Percentiles rank a stretch among this genome's conserved stretches.
These are phyloP conservation scores for Pelosia muscerda DNA, from an alignment of 2,888 invertebrate genomes.

Conservation along the genomic window DNA sequence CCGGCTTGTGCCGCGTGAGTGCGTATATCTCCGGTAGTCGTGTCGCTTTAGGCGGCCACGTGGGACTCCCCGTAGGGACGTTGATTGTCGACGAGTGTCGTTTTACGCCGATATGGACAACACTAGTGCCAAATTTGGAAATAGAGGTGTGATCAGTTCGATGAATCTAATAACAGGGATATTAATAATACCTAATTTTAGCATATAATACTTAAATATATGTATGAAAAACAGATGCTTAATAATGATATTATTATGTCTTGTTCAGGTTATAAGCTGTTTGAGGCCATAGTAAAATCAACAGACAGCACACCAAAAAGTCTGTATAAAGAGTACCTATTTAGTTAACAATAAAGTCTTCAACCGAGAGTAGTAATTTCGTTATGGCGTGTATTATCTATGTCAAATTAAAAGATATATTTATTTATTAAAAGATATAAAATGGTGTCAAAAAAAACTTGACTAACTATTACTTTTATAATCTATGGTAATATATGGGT, in stretches of 20 bases:
- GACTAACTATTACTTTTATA: neutral
- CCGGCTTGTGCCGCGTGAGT: conserved; percentile 71
- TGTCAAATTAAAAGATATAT: neutral
- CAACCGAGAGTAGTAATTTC: too few species aligned
- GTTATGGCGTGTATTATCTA: neutral
- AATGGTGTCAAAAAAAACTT: neutral
- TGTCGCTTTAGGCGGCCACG: conserved; percentile 66
- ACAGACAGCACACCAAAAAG: too few species aligned
- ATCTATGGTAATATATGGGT: neutral
- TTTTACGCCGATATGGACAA: conserved; percentile 76
- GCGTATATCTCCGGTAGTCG: conserved; percentile 64
- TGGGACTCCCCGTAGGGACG: conserved; percentile 79
- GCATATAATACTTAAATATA: neutral
- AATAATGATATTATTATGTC: too few species aligned
- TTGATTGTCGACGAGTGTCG: conserved; percentile 82
- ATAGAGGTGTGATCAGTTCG: conserved; percentile 50
- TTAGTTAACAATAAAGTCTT: too few species aligned
- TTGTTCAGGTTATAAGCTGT: too few species aligned
- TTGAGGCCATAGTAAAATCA: too few species aligned
- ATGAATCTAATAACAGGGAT: conserved; percentile 38
- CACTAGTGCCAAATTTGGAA: conserved; percentile 67
- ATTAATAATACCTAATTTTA: conserved; percentile 17
- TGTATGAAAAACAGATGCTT: too few species aligned
- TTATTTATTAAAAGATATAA: neutral
- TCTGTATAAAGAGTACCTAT: too few species aligned